Evolutionary conservation across 1,140 invertebrate species (phyloP).

Genomic region (Scaptodrosophila lebanonensis): DNA sequence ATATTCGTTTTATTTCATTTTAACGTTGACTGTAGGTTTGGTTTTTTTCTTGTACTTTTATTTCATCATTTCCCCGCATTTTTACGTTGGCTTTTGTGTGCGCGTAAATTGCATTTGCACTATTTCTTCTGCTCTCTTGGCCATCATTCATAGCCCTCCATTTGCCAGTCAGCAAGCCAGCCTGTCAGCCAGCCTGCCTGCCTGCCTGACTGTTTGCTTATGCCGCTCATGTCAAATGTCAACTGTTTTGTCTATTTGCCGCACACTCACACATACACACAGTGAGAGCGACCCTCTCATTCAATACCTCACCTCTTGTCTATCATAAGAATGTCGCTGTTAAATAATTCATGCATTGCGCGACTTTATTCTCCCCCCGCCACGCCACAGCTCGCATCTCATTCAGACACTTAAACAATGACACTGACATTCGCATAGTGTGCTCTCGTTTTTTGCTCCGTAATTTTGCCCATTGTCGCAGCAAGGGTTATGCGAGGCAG

Average conservation of each 20-base stretch:
- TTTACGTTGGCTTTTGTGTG: constrained; percentile 18
- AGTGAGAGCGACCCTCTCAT: no score
- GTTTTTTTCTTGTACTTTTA: constrained; percentile 17
- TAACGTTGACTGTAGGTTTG: no score
- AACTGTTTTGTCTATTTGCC: constrained; percentile 5
- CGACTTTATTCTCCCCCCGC: constrained; percentile 9
- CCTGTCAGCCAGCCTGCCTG: neutral
- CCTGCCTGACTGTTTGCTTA: constrained; percentile 17
- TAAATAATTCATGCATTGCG: constrained; percentile 48
- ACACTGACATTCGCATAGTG: constrained; percentile 35
- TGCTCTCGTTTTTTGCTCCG: constrained; percentile 4
- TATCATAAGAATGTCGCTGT: no score
- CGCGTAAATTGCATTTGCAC: constrained; percentile 32
- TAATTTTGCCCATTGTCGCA: no score
- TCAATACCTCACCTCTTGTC: no score
- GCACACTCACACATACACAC: neutral
- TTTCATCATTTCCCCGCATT: neutral
- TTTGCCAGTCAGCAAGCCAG: no score
- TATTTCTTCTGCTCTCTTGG: constrained; percentile 5
- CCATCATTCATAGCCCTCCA: no score
- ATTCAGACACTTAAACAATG: constrained; percentile 32
- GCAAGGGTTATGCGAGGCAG: neutral
- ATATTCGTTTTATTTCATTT: no score
- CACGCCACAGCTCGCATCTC: neutral
- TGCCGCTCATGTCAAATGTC: constrained; percentile 28